These are phyloP conservation scores for Catocala sponsa DNA, from an alignment of 2,888 invertebrate genomes.

Conservation along the genomic window DNA sequence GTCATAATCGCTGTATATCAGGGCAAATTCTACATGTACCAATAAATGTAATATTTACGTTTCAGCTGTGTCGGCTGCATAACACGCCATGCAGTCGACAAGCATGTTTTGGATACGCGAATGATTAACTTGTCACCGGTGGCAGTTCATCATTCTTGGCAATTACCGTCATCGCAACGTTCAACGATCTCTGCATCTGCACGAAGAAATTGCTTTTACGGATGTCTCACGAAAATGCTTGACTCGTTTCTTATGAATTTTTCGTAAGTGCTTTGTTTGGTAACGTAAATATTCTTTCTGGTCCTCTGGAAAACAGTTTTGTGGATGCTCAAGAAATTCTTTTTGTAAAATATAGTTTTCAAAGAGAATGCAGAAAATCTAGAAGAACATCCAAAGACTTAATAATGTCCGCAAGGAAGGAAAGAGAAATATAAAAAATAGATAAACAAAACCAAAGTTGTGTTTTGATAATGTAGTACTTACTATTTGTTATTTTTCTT, in stretches of 20 bases:
- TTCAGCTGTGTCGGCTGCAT: conserved; percentile 29
- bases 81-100: conserved; percentile 16
- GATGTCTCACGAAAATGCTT: conserved; percentile 71
- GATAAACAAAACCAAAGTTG: too few species aligned
- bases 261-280: conserved; percentile 43
- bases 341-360: too few species aligned
- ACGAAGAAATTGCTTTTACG: conserved; percentile 61
- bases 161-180: conserved; percentile 1
- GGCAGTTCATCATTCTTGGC: conserved; percentile 9
- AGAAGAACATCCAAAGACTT: too few species aligned
- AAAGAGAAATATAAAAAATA: too few species aligned
- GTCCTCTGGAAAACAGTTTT: background rate
- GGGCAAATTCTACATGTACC: background rate
- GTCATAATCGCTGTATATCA: too few species aligned
- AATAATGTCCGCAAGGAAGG: too few species aligned
- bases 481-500: too few species aligned
- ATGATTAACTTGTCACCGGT: conserved; percentile 11
- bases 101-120: conserved; percentile 22
- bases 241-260: conserved; percentile 76
- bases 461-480: too few species aligned
- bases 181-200: conserved; percentile 27
- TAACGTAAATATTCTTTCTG: background rate
- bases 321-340: too few species aligned
- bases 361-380: too few species aligned
- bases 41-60: conserved; percentile 8